phyloP scores from a whole-genome alignment of 2,113 vertebrate genomes.

The Corvus hawaiiensis region DNA sequence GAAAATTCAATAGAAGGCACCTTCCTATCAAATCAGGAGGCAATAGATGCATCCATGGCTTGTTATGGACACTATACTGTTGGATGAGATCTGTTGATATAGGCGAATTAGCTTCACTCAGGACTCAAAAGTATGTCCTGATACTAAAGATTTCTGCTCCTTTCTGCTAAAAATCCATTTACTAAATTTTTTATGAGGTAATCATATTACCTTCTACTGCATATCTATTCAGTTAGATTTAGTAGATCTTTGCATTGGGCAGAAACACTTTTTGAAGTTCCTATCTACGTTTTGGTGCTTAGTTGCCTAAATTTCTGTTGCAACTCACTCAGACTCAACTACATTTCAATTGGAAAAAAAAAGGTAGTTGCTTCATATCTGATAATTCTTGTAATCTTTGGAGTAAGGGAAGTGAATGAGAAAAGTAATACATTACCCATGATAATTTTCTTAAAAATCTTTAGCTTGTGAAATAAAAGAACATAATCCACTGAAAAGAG shows the following conservation, averaged over 20 bases:
- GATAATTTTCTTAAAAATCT: neutral
- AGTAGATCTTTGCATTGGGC: neutral
- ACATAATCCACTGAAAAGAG: slow-evolving; percentile 44
- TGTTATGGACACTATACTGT: fast-evolving
- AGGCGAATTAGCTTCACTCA: neutral
- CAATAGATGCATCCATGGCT: neutral
- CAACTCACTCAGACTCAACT: neutral
- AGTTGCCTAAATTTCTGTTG: neutral
- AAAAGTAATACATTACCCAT: neutral
- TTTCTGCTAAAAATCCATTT: neutral
- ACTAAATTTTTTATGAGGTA: neutral
- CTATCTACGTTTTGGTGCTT: neutral
- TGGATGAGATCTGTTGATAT: neutral
- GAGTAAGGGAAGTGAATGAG: neutral
- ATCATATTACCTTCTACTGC: neutral
- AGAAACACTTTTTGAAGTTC: neutral
- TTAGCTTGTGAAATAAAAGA: neutral
- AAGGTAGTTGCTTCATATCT: neutral
- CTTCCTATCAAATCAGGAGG: neutral
- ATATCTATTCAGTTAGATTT: neutral
- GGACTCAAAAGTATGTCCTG: neutral
- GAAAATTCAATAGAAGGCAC: neutral
- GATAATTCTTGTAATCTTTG: neutral
- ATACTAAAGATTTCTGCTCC: neutral
- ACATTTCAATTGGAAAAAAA: neutral